Base-by-base conservation (phyloP, 2,113 vertebrate genomes). In the Campylomormyrus tamandua region DNA sequence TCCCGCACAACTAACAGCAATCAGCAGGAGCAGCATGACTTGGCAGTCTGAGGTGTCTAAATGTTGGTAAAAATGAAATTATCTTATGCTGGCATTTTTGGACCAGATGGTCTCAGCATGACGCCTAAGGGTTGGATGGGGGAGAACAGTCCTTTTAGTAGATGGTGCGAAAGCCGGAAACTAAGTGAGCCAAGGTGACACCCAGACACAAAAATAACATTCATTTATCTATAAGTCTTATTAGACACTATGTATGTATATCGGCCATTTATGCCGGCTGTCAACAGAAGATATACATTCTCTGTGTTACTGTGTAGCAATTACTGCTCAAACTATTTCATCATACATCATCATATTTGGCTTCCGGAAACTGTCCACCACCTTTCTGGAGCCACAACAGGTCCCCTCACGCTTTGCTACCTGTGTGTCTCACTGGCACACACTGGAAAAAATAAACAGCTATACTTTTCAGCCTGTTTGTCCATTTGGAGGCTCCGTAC, bases 41-140 rank as follows among this genome's bases (percentile, higher is more conserved):
- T 24, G 42, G 53, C 74, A 90, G 92, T 90, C 90, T 89, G 84
- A 89, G 91, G 91, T 90, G 89, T 92, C 94, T 91, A 92, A 93
- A 90, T 90, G 80, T 90, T 88, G 90, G 93, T 91, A 94, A 91
- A 90, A 91, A 89, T 91, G 89, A 87, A 93, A 94, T 93, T 92
- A 92, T 92, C 90, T 91, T 89, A 92, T 90, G 86, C 89, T 90
- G 90, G 90, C 93, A 90, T 91, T 91, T 87, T 84, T 83, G 39
- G 62, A 92, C 92, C 94, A 95, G 94, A 95, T 94, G 93, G 91
- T 52, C 91, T 24, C 89, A 90, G 90, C 85, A 48, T 90, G 92
- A 87, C 49, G 50, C 85, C 85, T 27, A 53, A 56, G 85, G 85
- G 49, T 13, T 53, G 85, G 85, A 27, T 5, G 50, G 85, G 49